Evolutionary conservation across 2,797 vertebrate species (phyloP).

Genomic region (Scolopax rusticola): DNA sequence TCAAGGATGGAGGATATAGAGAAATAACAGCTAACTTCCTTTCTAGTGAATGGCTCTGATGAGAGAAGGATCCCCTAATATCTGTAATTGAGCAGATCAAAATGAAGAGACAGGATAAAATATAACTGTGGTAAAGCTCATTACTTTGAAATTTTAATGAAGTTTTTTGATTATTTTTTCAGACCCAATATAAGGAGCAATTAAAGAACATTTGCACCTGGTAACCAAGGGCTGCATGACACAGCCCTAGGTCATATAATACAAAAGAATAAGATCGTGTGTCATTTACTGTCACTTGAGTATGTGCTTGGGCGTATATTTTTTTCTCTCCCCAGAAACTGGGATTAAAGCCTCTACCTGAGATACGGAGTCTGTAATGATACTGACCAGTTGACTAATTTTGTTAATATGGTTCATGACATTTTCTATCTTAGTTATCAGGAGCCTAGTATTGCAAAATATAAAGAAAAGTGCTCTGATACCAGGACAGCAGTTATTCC

Average conservation of each 20-base stretch:
- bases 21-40: not conserved
- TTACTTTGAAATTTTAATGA: not conserved
- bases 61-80: not conserved
- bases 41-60: not conserved
- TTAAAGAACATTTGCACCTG: not conserved
- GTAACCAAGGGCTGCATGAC: rapidly evolving
- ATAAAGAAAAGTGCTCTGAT: not conserved
- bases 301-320: not conserved
- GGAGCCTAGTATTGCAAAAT: not conserved
- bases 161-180: not conserved
- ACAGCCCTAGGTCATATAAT: not conserved
- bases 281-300: not conserved
- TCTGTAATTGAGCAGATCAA: not conserved
- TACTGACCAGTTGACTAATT: not conserved
- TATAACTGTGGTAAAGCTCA: not conserved
- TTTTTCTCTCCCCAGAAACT: not conserved
- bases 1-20: not conserved
- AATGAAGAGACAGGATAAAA: not conserved
- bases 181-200: not conserved
- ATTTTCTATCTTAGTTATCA: not conserved
- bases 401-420: not conserved
- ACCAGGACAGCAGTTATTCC: not conserved
- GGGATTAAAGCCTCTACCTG: not conserved
- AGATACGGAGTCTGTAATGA: not conserved
- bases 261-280: not conserved